Conservation (phyloP, 2,113 vertebrate species). For the Grus americana region DNA sequence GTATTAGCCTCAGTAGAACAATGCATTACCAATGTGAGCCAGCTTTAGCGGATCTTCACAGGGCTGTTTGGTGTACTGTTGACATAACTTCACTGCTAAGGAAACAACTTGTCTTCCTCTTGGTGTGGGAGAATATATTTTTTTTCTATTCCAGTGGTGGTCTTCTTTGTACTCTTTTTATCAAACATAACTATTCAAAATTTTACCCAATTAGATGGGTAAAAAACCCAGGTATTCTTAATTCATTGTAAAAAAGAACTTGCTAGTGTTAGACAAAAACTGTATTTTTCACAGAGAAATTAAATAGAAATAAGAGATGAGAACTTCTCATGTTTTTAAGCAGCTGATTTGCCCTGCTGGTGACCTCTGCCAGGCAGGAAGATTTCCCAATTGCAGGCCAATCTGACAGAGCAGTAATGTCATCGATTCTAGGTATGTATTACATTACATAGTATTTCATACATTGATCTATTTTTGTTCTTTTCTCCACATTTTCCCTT, state of each 20-base stretch:
- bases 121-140: background rate
- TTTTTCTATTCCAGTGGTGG: background rate
- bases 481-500: conserved; percentile 38
- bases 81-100: background rate
- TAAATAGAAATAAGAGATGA: background rate
- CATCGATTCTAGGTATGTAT: conserved; percentile 35
- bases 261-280: background rate
- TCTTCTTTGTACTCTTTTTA: background rate
- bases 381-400: conserved; percentile 6
- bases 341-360: conserved; percentile 18
- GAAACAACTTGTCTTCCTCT: background rate
- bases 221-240: background rate
- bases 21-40: background rate
- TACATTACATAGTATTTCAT: conserved; percentile 31
- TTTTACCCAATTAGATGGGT: background rate
- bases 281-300: conserved; percentile 13
- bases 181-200: background rate
- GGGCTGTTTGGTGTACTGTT: background rate
- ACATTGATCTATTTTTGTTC: conserved; percentile 53
- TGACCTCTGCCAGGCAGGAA: conserved; percentile 42
- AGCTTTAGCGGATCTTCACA: background rate
- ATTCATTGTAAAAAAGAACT: background rate
- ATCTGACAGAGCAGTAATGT: conserved; percentile 17
- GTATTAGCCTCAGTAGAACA: background rate
- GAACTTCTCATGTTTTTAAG: background rate